These are phyloP conservation scores for Sander vitreus DNA, from an alignment of 2,113 vertebrate genomes.

Conservation along the genomic window DNA sequence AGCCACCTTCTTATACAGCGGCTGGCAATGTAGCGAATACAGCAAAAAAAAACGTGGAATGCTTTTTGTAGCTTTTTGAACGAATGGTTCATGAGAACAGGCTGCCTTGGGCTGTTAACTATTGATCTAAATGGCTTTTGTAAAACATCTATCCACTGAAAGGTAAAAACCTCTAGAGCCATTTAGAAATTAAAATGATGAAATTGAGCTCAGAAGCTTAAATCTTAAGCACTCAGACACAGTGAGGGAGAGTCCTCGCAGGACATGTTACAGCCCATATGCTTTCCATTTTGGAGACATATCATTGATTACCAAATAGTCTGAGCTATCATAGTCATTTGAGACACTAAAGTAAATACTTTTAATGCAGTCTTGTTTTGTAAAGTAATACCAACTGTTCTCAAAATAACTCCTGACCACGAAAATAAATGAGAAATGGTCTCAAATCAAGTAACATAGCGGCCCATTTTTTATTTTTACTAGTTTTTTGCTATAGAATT, in stretches of 20 bases:
- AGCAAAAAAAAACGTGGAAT: too few relatives aligned
- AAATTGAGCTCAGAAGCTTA: background rate
- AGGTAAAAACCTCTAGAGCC: background rate
- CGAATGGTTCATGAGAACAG: too few relatives aligned
- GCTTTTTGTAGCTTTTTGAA: too few relatives aligned
- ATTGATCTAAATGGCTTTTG: slow-evolving; percentile 6
- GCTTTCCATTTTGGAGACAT: slow-evolving; percentile 32
- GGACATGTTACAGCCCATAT: background rate
- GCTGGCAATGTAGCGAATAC: too few relatives aligned
- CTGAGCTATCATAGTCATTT: slow-evolving; percentile 13
- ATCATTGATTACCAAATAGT: slow-evolving; percentile 39
- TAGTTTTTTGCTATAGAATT: background rate
- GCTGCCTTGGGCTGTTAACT: background rate
- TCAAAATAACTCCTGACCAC: background rate
- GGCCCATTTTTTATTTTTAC: background rate
- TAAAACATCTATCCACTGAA: background rate
- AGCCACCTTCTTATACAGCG: too few relatives aligned
- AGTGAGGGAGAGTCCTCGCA: background rate
- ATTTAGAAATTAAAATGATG: slow-evolving; percentile 2
- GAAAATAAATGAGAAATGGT: background rate
- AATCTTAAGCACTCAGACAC: slow-evolving; percentile 3
- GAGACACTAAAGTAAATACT: slow-evolving; percentile 27
- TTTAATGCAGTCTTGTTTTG: slow-evolving; percentile 15
- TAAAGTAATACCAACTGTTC: slow-evolving; percentile 2
- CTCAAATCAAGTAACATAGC: background rate